These are phyloP conservation scores for Paradisaea rubra DNA, from an alignment of 2,113 vertebrate genomes.

Conservation along the genomic window DNA sequence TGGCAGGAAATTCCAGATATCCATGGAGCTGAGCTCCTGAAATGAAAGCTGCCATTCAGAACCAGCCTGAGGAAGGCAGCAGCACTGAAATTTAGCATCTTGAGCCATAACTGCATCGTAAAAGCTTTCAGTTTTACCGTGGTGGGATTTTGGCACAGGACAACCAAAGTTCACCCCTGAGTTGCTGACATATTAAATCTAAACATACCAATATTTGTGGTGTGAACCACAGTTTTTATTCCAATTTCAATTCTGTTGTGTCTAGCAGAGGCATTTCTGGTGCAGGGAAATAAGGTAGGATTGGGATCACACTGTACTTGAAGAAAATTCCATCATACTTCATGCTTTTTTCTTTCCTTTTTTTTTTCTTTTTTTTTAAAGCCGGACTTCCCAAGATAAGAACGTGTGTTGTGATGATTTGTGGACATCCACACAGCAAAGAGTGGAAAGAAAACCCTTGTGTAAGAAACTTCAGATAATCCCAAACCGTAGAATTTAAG, in stretches of 20 bases:
- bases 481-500: neutral
- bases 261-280: neutral
- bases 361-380: neutral
- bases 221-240: neutral
- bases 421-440: neutral
- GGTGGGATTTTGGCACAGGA: neutral
- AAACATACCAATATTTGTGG: neutral
- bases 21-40: neutral
- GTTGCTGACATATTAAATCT: neutral
- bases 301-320: neutral
- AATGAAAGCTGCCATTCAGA: slow-evolving; percentile 5
- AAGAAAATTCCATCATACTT: neutral
- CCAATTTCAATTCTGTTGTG: neutral
- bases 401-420: neutral
- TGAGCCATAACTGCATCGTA: neutral
- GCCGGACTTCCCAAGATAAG: neutral
- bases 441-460: neutral
- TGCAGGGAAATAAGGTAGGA: neutral
- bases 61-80: neutral
- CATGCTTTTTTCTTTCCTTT: accelerated
- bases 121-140: neutral
- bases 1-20: neutral
- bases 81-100: neutral
- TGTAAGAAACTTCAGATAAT: neutral
- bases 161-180: neutral